Conservation (phyloP, 1,140 invertebrate genomes). For the Drosophila bipectinata region DNA sequence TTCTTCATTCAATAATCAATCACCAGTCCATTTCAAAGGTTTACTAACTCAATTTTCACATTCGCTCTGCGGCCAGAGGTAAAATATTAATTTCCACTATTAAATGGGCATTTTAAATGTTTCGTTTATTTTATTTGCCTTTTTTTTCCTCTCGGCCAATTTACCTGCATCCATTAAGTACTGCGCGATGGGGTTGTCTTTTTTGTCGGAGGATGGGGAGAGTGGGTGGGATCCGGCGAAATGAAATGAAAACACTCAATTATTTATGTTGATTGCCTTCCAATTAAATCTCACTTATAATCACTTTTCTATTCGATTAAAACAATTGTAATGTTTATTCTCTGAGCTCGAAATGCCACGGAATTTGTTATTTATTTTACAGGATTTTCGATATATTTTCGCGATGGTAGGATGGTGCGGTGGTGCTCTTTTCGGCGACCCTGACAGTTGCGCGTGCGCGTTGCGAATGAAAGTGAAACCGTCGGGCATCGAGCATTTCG, state of each 20-base stretch:
- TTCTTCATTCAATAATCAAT: neutral
- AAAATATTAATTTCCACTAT: conserved; percentile 27
- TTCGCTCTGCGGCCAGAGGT: conserved; percentile 14
- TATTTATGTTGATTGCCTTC: conserved; percentile 54
- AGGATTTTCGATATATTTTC: neutral
- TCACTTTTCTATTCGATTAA: conserved; percentile 47
- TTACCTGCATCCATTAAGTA: conserved; percentile 79
- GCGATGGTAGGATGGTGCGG: conserved; percentile 15
- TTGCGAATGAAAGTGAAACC: conserved; percentile 83
- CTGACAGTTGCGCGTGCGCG: conserved; percentile 73
- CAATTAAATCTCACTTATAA: conserved; percentile 64
- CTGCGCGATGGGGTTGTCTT: conserved; percentile 17
- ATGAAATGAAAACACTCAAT: conserved; percentile 55
- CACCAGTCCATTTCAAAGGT: conserved; percentile 4
- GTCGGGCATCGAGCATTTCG: conserved; percentile 70
- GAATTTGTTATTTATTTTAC: neutral
- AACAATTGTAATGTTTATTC: conserved; percentile 33
- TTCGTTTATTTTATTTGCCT: conserved; percentile 14
- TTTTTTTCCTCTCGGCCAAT: conserved; percentile 10
- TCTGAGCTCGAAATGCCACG: conserved; percentile 22
- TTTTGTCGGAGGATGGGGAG: neutral
- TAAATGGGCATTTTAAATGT: conserved; percentile 47
- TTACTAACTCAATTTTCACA: conserved; percentile 32
- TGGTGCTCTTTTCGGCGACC: conserved; percentile 52
- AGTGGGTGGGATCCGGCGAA: conserved; percentile 7